Percentiles rank a stretch among this genome's conserved stretches.
phyloP scores from a whole-genome alignment of 1,140 invertebrate species.

The Carposina sasakii region DNA sequence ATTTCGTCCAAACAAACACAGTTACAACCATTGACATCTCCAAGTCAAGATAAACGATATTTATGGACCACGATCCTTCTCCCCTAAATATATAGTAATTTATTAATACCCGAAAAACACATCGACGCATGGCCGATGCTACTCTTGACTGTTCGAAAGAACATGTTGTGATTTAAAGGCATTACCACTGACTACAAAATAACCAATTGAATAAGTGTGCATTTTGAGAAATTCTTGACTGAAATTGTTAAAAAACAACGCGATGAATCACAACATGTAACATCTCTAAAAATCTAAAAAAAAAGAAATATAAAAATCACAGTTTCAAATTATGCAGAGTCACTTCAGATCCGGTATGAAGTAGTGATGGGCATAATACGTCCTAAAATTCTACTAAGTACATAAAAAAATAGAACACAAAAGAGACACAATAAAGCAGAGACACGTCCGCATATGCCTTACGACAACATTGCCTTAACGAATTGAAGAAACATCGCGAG shows the following conservation, averaged over 20 bases:
- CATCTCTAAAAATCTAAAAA: constrained; percentile 64
- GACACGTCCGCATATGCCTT: constrained; percentile 49
- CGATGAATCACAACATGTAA: constrained; percentile 65
- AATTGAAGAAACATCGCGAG: neutral
- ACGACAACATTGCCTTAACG: neutral
- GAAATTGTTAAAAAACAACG: no score
- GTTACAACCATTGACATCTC: no score
- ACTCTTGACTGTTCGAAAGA: constrained; percentile 36
- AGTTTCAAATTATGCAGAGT: constrained; percentile 71
- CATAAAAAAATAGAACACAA: constrained; percentile 63
- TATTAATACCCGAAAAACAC: constrained; percentile 46
- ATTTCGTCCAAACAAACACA: no score
- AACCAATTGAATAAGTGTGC: no score
- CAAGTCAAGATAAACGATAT: no score
- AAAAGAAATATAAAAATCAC: constrained; percentile 69
- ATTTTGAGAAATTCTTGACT: no score
- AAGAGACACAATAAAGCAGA: constrained; percentile 65
- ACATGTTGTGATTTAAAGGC: constrained; percentile 59
- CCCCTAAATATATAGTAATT: constrained; percentile 53
- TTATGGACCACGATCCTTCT: constrained; percentile 59
- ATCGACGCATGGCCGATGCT: constrained; percentile 18
- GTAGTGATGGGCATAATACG: constrained; percentile 54
- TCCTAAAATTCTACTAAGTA: constrained; percentile 49
- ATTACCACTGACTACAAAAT: no score
- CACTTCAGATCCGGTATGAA: constrained; percentile 65